These are phyloP conservation scores for Phenganax marumi DNA, from an alignment of 92 coral and sea anemone species.

Conservation along the genomic window DNA sequence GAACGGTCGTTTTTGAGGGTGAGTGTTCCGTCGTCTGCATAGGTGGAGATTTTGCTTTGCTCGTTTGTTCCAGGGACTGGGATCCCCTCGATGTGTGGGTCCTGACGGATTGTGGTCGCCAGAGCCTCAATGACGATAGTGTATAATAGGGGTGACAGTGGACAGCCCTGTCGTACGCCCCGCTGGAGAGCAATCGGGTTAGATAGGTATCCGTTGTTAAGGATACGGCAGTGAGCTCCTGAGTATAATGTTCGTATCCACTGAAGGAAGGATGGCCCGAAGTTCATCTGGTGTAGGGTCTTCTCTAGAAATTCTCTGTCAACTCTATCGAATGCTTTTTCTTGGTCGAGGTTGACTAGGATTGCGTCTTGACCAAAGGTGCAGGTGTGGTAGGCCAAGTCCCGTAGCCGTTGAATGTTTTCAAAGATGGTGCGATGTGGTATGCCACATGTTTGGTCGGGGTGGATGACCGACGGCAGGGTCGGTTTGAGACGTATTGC, in stretches of 20 bases:
- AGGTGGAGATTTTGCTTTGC: not conserved
- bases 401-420: slow-evolving; percentile 10
- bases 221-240: not conserved
- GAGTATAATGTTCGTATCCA: not conserved
- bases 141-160: too few relatives aligned
- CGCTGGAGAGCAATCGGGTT: not conserved
- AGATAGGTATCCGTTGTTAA: not conserved
- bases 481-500: slow-evolving; percentile 34
- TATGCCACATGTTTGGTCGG: slow-evolving; percentile 39
- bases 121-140: too few relatives aligned
- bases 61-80: slow-evolving; percentile 1
- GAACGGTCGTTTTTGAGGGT: slow-evolving; percentile 9
- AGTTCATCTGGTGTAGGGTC: not conserved
- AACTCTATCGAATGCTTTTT: not conserved
- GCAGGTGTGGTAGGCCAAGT: not conserved
- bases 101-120: too few relatives aligned
- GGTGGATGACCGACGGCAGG: not conserved
- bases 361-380: not conserved
- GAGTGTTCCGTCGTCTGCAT: slow-evolving; percentile 37
- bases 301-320: not conserved
- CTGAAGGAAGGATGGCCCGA: not conserved
- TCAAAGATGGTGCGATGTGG: slow-evolving; percentile 31
- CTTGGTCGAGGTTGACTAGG: slow-evolving; percentile 4
- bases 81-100: slow-evolving; percentile 21
- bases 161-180: too few relatives aligned